Base-by-base conservation (phyloP, 2,113 vertebrate genomes). In the Mandrillus leucophaeus region DNA sequence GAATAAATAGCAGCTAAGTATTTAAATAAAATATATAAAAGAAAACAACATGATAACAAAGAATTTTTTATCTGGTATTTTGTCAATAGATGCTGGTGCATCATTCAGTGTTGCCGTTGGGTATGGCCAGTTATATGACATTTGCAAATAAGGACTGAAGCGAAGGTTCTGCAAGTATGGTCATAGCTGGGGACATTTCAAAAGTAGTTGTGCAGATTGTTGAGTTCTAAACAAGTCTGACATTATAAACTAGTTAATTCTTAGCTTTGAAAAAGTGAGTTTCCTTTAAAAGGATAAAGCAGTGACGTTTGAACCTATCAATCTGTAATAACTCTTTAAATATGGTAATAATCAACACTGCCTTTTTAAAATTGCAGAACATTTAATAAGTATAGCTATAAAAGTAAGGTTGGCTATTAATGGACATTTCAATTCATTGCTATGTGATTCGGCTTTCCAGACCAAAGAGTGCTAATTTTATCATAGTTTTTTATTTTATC, bases 241-340 rank as follows among this genome's bases (percentile, higher is more conserved):
- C 89, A 25, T 90, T 87, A 79, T 78, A 61, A 80, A 45, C 66
- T 20, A 4, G 4, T 82, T 93, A 84, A 95, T 78, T 98, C 50
- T 93, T 97, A 95, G 92, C 93, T 96, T 96, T 98, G 61, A 95
- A 97, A 96, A 72, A 79, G 61, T 70, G 45, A 50, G 45, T 97
- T 95, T 92, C 88, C 75, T 27, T 98, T 93, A 88, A 91, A 98
- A 95, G 72, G 70, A 38, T 86, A 55, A 97, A 95, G 48, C 38
- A 87, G 88, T 80, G 82, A 35, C 48, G 87, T 90, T 88, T 88
- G 59, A 97, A 94, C n/a, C 90, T 90, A 43, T 80, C 96, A 59
- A 50, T 52, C 66, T 32, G 3, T 1, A 92, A 52, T 13, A 12
- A 0, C 10, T 96, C 85, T 48, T 75, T 70, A 48, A 73, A 82